phyloP scores from a whole-genome alignment of 2,797 vertebrate genomes.

The Malurus leucopterus region DNA sequence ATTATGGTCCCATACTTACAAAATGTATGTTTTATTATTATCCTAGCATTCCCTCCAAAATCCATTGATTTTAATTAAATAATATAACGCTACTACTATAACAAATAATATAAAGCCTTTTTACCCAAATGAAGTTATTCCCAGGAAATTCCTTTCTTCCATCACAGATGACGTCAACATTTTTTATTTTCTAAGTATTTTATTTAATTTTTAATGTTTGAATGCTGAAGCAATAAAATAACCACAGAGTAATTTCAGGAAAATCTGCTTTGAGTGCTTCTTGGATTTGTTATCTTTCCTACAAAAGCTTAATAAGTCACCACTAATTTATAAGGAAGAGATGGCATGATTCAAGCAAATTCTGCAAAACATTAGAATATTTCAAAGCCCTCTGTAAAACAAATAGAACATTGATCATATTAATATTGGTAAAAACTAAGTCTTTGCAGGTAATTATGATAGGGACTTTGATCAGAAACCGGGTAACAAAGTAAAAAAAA shows the following conservation, averaged over 20 bases:
- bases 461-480: neutral
- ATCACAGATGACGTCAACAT: neutral
- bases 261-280: neutral
- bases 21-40: neutral
- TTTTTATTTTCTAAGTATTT: neutral
- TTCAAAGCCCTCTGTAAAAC: neutral
- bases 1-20: neutral
- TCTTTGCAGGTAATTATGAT: neutral
- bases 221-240: conserved; percentile 7
- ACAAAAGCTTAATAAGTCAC: neutral
- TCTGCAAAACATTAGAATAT: neutral
- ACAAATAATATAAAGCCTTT: neutral
- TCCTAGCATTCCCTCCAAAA: neutral
- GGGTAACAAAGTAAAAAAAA: neutral
- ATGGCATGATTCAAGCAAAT: neutral
- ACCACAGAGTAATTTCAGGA: neutral
- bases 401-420: neutral
- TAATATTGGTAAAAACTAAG: neutral
- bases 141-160: neutral
- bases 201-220: neutral
- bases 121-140: neutral
- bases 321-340: neutral
- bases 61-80: neutral
- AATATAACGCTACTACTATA: neutral
- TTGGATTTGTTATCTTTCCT: neutral